phyloP scores from a whole-genome alignment of 1,140 invertebrate genomes.

The Leptinotarsa defecta region DNA sequence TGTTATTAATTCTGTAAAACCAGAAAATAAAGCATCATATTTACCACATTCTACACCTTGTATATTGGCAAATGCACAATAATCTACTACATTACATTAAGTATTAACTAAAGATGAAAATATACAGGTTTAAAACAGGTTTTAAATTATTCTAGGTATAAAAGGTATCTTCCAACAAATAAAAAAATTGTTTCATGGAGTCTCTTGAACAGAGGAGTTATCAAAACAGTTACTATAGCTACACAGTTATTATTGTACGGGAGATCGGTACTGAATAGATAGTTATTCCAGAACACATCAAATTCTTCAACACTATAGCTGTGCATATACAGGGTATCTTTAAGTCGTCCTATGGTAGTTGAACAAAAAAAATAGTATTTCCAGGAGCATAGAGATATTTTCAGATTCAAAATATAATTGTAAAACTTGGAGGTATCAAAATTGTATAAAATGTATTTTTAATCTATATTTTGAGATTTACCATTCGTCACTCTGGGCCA shows the following conservation, averaged over 20 bases:
- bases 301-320: no score
- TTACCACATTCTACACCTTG: constrained; percentile 6
- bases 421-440: no score
- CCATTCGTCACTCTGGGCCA: no score
- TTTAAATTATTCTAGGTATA: not conserved
- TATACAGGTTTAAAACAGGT: not conserved
- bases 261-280: not conserved
- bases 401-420: no score
- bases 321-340: no score
- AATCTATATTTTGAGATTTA: no score
- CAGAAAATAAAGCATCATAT: constrained; percentile 12
- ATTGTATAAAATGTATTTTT: no score
- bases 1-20: constrained; percentile 25
- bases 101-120: not conserved
- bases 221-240: not conserved
- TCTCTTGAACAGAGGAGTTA: not conserved
- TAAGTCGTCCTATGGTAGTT: no score
- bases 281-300: not conserved
- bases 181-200: not conserved
- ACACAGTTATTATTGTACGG: constrained; percentile 11
- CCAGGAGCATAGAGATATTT: no score
- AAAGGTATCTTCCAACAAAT: not conserved
- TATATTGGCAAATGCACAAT: constrained; percentile 24
- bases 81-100: constrained; percentile 17
- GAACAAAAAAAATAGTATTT: no score